Percentiles rank a stretch among this genome's conserved stretches.
Evolutionary conservation across 1,140 invertebrate genomes (phyloP).

Genomic region (Phymorhynchus buccinoides): DNA sequence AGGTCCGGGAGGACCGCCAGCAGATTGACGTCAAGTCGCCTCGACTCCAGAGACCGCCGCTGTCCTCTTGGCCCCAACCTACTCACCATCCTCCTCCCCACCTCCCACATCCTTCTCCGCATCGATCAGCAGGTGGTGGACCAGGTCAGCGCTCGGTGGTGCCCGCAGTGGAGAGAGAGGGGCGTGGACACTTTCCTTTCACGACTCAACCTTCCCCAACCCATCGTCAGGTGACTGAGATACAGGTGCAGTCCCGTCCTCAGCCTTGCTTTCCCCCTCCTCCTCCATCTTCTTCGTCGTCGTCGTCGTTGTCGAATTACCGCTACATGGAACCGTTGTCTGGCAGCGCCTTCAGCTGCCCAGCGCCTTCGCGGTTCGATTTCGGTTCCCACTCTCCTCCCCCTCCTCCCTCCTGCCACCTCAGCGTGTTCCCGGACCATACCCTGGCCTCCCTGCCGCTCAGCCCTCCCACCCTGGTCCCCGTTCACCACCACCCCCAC

Average conservation of each 20-base stretch:
- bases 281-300: too few species aligned
- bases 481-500: background rate
- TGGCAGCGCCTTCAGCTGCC: constrained; percentile 19
- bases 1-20: constrained; percentile 41
- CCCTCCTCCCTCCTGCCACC: background rate
- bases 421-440: background rate
- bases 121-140: too few species aligned
- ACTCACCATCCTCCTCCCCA: background rate
- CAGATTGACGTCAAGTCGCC: constrained; percentile 42
- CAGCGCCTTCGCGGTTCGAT: background rate
- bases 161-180: background rate
- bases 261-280: too few species aligned
- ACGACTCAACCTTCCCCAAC: background rate
- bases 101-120: background rate
- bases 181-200: background rate
- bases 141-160: background rate
- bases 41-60: background rate
- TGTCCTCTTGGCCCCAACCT: background rate
- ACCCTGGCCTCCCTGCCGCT: background rate
- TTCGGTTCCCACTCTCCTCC: background rate
- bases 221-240: too few species aligned
- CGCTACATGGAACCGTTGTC: constrained; percentile 12
- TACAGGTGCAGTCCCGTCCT: background rate
- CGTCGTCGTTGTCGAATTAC: too few species aligned
- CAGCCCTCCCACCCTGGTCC: background rate